Base-by-base conservation (phyloP, 37 sponge, comb jelly and placozoan species). In the Cliona cf. orientalis region DNA sequence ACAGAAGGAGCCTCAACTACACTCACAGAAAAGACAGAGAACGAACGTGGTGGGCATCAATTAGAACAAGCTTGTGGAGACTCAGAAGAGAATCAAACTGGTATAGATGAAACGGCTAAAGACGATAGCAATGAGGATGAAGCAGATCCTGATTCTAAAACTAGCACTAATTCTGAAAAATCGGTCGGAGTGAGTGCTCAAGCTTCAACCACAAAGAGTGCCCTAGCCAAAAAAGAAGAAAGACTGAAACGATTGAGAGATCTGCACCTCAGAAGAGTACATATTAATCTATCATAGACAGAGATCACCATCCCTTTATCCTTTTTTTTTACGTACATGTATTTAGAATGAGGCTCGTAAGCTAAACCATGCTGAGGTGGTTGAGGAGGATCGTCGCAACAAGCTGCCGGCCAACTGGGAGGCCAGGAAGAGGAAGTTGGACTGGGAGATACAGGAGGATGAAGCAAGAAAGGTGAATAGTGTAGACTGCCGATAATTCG, bases 341-440 rank as follows among this genome's bases (percentile, higher is more conserved):
- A 14, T 45, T 40, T 75, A 91, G 89, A 90, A 94, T 69, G 98
- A 97, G 42, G 94, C 96, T 31, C 75, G 94, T 26, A 94, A 97
- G 64, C 72, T 94, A 26, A 97, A 97, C 81, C 98, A 92, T 64
- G 87, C 39, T 44, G 97, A 91, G 72, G 95, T 94, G 14, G 95
- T 89, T 14, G 97, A 96, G 61, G 99, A 99, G 58, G 99, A 99
- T 60, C 76, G 84, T 36, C 80, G 89, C 55, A 94, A 83, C 37
- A 99, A 96, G 55, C 86, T 94, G 55, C 99, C 99, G 0, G 77
- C 91, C 7, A 99, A 99, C 80, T 94, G 78, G 80, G 95, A 96
- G 70, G 78, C 93, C 31, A 56, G 87, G 22, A 71, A 84, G 60
- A 72, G 82, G 35, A 91, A 92, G 38, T 83, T 87, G 46, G 99